These are phyloP conservation scores for Alosa sapidissima DNA, from an alignment of 2,797 vertebrate species.

Conservation along the genomic window DNA sequence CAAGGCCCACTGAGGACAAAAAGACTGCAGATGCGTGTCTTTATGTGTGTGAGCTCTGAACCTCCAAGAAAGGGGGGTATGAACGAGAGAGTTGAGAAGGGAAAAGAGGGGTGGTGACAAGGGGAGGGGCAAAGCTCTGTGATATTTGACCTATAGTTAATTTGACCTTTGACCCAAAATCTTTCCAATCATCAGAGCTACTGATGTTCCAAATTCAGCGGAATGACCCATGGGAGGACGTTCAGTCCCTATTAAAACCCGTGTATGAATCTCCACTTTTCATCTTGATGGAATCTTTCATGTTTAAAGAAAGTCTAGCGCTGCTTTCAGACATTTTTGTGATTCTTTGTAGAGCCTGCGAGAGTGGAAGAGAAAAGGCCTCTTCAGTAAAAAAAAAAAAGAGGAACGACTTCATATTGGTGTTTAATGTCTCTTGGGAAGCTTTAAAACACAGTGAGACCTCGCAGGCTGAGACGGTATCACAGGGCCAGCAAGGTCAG, in stretches of 20 bases:
- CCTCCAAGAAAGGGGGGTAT: constrained; percentile 41
- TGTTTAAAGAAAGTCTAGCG: not conserved
- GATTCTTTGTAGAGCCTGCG: not conserved
- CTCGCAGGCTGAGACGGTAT: not conserved
- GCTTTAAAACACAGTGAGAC: not conserved
- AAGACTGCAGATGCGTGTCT: not conserved
- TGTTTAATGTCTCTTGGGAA: not conserved
- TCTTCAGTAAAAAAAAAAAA: not conserved
- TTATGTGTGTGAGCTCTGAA: constrained; percentile 36
- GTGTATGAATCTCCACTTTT: not conserved
- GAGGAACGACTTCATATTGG: not conserved
- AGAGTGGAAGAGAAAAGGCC: not conserved
- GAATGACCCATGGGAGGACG: not conserved
- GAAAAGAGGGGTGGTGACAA: constrained; percentile 18
- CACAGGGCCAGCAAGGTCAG: not conserved
- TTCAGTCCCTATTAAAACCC: not conserved
- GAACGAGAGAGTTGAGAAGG: constrained; percentile 24
- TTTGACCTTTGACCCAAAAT: not conserved
- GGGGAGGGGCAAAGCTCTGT: constrained; percentile 26
- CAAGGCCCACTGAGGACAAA: not conserved
- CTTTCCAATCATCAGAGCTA: not conserved
- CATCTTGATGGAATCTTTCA: not conserved
- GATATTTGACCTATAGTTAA: not conserved
- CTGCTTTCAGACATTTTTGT: not conserved
- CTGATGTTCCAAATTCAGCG: not conserved